Conservation (phyloP, 30 jellyfish, hydroid and myxozoan species). For the Cassiopea andromeda region DNA sequence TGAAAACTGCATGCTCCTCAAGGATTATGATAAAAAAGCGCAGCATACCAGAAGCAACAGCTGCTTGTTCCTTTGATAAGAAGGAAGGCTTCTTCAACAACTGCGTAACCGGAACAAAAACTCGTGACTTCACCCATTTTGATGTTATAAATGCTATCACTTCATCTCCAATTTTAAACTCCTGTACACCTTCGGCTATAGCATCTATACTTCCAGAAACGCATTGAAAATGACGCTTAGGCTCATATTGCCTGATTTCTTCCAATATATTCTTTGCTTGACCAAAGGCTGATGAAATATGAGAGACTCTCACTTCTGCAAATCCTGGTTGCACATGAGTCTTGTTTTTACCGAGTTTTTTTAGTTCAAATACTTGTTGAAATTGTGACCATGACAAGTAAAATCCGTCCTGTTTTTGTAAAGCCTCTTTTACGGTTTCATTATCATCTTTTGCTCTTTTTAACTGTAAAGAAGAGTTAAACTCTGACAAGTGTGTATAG, state of each 20-base stretch:
- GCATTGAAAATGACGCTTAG: neutral
- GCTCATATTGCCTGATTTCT: conserved; percentile 6
- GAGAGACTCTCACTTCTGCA: conserved; percentile 18
- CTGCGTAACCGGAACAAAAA: neutral
- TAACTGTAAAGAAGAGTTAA: neutral
- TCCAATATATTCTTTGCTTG: conserved; percentile 9
- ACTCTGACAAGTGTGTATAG: neutral
- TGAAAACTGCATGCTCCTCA: too few species aligned
- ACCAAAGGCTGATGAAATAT: conserved; percentile 25
- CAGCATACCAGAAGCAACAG: conserved; percentile 1
- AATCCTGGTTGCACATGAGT: neutral
- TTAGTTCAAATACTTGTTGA: neutral
- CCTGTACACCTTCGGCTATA: neutral
- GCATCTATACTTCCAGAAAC: neutral
- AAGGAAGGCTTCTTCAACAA: conserved; percentile 7
- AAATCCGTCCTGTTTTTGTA: neutral
- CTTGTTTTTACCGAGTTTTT: neutral
- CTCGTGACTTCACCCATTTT: neutral
- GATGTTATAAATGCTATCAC: conserved; percentile 6
- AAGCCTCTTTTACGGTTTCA: neutral
- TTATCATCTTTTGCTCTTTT: neutral
- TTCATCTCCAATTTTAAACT: conserved; percentile 13
- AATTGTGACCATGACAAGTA: conserved; percentile 61
- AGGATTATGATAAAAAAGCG: too few species aligned
- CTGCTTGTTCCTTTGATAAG: conserved; percentile 10